phyloP scores from a whole-genome alignment of 2,113 vertebrate species.

The Phylloscopus trochilus region DNA sequence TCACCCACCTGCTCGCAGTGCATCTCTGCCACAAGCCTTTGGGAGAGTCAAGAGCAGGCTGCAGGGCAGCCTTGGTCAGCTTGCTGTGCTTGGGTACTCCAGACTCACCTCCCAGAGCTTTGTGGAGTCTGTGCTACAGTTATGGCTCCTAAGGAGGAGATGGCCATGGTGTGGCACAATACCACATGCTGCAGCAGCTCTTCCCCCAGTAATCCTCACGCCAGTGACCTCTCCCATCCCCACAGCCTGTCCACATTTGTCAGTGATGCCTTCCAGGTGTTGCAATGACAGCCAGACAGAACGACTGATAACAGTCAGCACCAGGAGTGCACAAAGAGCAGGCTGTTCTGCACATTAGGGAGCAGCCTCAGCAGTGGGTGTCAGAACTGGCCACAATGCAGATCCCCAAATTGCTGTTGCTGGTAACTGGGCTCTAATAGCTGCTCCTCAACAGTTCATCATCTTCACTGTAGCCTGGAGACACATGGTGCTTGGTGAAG shows the following conservation, averaged over 20 bases:
- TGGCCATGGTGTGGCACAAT: not conserved
- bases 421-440: not conserved
- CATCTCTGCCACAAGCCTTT: not conserved
- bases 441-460: not conserved
- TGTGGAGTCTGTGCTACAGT: not conserved
- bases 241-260: not conserved
- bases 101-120: not conserved
- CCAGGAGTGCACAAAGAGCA: not conserved
- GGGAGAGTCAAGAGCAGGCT: not conserved
- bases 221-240: not conserved
- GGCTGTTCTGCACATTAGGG: not conserved
- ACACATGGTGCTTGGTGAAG: not conserved
- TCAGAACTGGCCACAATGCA: not conserved
- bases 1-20: rapidly evolving
- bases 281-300: not conserved
- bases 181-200: not conserved
- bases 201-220: not conserved
- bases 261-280: not conserved
- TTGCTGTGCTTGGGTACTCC: not conserved
- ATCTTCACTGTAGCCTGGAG: not conserved
- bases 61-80: not conserved
- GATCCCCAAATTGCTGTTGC: not conserved
- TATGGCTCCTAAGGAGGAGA: not conserved
- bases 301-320: not conserved
- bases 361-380: not conserved